Conservation (phyloP, 2,797 vertebrate species). For the Helostoma temminkii region DNA sequence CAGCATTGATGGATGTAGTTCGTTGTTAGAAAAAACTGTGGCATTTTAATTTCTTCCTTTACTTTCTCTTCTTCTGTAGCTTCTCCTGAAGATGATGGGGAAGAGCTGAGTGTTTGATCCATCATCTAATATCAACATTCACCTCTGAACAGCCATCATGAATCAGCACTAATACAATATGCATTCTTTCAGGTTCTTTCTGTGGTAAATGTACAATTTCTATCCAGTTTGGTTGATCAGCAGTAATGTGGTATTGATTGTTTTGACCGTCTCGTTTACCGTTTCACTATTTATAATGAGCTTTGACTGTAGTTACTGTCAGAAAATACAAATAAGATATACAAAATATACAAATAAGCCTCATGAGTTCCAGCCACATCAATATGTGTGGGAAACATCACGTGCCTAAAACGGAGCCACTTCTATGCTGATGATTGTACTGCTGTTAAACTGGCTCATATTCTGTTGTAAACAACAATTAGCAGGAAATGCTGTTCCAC, state of each 20-base stretch:
- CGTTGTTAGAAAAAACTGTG: not conserved
- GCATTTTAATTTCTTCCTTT: not conserved
- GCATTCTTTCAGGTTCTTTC: slow-evolving; percentile 45
- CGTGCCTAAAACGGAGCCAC: slow-evolving; percentile 33
- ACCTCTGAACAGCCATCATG: slow-evolving; percentile 33
- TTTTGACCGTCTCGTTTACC: slow-evolving; percentile 7
- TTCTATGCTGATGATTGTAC: not conserved
- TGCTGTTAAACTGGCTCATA: not conserved
- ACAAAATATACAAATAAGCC: slow-evolving; percentile 13
- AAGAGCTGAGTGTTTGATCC: slow-evolving; percentile 71
- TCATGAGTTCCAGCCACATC: slow-evolving; percentile 1
- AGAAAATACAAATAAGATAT: slow-evolving; percentile 7
- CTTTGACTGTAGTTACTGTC: slow-evolving; percentile 26
- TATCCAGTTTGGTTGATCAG: slow-evolving; percentile 4
- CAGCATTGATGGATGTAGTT: not conserved
- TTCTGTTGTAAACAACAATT: slow-evolving; percentile 8
- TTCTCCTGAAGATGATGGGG: slow-evolving; percentile 84
- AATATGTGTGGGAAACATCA: slow-evolving; percentile 6
- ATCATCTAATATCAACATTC: slow-evolving; percentile 30
- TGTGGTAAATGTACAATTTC: slow-evolving; percentile 14
- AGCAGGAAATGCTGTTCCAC: slow-evolving; percentile 1
- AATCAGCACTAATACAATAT: slow-evolving; percentile 37
- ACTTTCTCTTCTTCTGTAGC: slow-evolving; percentile 72
- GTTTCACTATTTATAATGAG: slow-evolving; percentile 9
- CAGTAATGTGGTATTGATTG: slow-evolving; percentile 1